Percentiles rank a stretch among this genome's conserved stretches.
Evolutionary conservation across 2,797 vertebrate species (phyloP).

Genomic region (Eulemur albifrons): DNA sequence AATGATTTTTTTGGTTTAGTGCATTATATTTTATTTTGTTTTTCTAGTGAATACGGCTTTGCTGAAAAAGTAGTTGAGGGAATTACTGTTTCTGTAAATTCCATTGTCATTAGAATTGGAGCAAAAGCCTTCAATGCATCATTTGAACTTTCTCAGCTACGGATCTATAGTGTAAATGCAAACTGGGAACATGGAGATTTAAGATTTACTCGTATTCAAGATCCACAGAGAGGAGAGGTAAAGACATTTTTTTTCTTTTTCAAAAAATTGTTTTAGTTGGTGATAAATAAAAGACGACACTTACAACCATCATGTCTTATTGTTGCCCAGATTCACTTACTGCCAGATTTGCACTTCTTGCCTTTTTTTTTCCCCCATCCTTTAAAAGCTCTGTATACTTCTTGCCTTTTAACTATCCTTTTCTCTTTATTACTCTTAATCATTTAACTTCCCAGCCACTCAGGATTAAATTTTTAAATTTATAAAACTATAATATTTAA

Average conservation of each 20-base stretch:
- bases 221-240: conserved; percentile 96
- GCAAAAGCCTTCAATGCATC: conserved; percentile 99
- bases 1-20: background rate
- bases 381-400: no score
- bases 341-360: background rate
- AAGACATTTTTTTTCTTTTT: conserved; percentile 1
- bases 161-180: conserved; percentile 98
- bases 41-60: conserved; percentile 96
- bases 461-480: conserved; percentile 42
- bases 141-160: conserved; percentile 97
- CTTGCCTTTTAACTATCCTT: background rate
- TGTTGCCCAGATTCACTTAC: background rate
- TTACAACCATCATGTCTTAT: conserved; percentile 13
- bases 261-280: background rate
- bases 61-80: conserved; percentile 99
- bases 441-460: conserved; percentile 16
- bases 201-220: conserved; percentile 94
- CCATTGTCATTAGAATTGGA: conserved; percentile 96
- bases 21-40: conserved; percentile 64
- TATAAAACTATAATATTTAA: background rate
- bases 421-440: conserved; percentile 15
- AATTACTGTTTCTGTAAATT: conserved; percentile 97
- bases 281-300: background rate
- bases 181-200: conserved; percentile 95
- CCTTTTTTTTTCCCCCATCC: background rate